Base-by-base conservation (phyloP, 92 coral and sea anemone genomes). In the Epizoanthus stellaris region DNA sequence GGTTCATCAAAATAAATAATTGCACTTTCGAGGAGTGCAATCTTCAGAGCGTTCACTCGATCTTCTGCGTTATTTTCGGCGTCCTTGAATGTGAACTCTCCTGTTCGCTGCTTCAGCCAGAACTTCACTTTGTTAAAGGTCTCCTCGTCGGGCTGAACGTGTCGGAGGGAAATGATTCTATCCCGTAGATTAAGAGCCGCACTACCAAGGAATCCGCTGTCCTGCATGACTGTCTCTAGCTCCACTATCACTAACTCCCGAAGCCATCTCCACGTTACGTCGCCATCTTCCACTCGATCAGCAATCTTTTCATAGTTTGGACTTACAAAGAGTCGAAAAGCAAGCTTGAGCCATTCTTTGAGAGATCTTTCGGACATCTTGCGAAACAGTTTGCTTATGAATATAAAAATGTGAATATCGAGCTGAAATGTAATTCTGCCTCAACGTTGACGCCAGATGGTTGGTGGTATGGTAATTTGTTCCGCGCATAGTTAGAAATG, bases 191-290 rank as follows among this genome's bases (percentile, higher is more conserved):
- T 90, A 25, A 82, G 70, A 6, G 97, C 95, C 4, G 95, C 88
- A 10, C 82, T 68, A 0, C 93, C 92, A 40, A 96, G 77, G 57
- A 86, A 83, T 30, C 88, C 92, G 38, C 73, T 87, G 19, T 92
- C 85, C 34, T 86, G 81, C 39, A 72, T 90, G 13, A 94, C 66
- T 23, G 56, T 76, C n/a, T 87, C 86, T 53, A 96, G 72, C 20
- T 81, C 88, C 12, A n/a, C 60, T 53, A 85, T 38, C n/a, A 96
- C 89, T 53, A 91, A 92, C 56, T 94, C 96, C 58, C 93, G 87
- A 2, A 95, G 73, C 98, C 98, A 96, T 16, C 98, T 85, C 59
- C 89, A 94, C 4, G 98, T 92, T 17, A 67, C 87, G 60, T 96
- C 98, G 63, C 92, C 92, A 36, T 92, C 87, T 68, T 94, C 91